Percentiles rank a stretch among this genome's conserved stretches.
phyloP scores from a whole-genome alignment of 2,888 invertebrate species.

The Drosophila prolongata region DNA sequence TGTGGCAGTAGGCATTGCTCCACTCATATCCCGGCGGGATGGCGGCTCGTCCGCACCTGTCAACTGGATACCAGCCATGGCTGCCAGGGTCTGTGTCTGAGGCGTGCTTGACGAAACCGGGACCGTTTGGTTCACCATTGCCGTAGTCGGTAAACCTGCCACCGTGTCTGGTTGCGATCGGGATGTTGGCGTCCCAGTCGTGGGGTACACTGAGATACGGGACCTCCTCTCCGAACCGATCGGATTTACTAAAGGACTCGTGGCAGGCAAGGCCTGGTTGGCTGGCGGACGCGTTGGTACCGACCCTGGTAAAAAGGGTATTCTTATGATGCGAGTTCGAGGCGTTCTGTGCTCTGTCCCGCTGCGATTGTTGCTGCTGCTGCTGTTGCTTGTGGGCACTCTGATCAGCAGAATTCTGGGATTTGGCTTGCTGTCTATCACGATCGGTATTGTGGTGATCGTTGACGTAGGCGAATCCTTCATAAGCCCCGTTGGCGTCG shows the following conservation, averaged over 20 bases:
- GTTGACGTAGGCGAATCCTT: constrained; percentile 46
- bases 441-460: constrained; percentile 63
- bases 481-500: constrained; percentile 53
- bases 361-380: constrained; percentile 46
- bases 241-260: constrained; percentile 59
- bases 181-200: constrained; percentile 61
- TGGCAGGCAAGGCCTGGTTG: constrained; percentile 66
- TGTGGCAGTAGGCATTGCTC: constrained; percentile 84
- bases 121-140: constrained; percentile 65
- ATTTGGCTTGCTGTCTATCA: constrained; percentile 64
- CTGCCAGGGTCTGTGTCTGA: constrained; percentile 72
- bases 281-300: constrained; percentile 64
- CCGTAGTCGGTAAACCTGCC: constrained; percentile 47
- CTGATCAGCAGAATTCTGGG: constrained; percentile 68
- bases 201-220: constrained; percentile 53
- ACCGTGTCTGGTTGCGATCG: constrained; percentile 33
- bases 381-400: constrained; percentile 50
- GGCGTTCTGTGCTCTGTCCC: constrained; percentile 67
- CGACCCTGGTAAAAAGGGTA: constrained; percentile 83
- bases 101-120: constrained; percentile 72
- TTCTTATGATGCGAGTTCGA: constrained; percentile 71
- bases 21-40: constrained; percentile 82
- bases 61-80: constrained; percentile 82
- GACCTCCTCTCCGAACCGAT: constrained; percentile 58
- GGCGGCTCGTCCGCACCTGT: constrained; percentile 79